Evolutionary conservation across 2,113 vertebrate genomes (phyloP).

Genomic region (Urocolius indicus): DNA sequence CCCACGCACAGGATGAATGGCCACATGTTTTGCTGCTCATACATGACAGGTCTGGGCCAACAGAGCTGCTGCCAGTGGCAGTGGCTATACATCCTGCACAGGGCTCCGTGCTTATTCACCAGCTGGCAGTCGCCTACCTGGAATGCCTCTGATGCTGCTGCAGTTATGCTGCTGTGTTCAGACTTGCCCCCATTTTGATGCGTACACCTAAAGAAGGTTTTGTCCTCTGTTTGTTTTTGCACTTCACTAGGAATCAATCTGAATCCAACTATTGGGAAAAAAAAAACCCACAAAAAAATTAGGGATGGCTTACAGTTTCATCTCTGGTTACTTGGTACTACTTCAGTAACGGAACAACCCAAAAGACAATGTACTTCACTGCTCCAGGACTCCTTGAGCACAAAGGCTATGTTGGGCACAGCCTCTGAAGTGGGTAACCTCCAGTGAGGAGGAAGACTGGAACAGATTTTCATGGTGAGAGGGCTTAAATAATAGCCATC

Average conservation of each 20-base stretch:
- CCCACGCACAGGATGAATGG: fast-evolving
- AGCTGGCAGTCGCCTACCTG: background rate
- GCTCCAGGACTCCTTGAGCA: background rate
- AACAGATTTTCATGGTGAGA: background rate
- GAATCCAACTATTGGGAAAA: background rate
- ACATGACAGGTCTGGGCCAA: background rate
- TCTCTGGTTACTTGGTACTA: background rate
- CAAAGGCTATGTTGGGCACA: background rate
- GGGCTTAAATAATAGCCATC: background rate
- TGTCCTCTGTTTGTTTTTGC: background rate
- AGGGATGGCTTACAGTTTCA: background rate
- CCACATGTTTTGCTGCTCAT: background rate
- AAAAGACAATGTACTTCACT: background rate
- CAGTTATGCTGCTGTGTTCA: background rate
- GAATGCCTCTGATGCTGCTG: background rate
- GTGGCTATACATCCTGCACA: fast-evolving
- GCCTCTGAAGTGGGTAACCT: background rate
- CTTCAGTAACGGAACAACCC: background rate
- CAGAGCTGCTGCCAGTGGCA: fast-evolving
- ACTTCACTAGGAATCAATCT: background rate
- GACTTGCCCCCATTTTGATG: background rate
- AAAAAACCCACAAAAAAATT: background rate
- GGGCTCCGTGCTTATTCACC: background rate
- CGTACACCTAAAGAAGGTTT: background rate
- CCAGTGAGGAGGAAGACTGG: background rate